phyloP scores from a whole-genome alignment of 2,888 invertebrate species.

The Acanthacorydalis orientalis region DNA sequence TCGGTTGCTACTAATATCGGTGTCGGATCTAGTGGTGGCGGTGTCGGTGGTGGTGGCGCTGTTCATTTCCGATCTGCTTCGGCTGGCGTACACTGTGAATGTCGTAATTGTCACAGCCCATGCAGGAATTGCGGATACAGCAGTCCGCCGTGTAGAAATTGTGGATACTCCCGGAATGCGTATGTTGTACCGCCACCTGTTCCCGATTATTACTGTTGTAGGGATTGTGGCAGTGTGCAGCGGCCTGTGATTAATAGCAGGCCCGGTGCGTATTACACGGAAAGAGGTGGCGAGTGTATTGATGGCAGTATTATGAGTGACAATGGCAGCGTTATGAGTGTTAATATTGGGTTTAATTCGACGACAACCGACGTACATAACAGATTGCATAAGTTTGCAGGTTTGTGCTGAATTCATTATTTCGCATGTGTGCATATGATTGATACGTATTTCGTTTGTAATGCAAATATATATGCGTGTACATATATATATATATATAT shows the following conservation, averaged over 20 bases:
- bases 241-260: background rate
- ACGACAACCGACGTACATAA: background rate
- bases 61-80: background rate
- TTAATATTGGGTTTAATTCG: background rate
- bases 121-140: background rate
- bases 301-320: background rate
- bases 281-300: background rate
- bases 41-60: background rate
- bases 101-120: background rate
- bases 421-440: background rate
- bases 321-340: background rate
- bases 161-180: background rate
- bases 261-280: background rate
- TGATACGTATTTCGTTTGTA: no score
- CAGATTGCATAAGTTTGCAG: background rate
- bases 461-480: background rate
- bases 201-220: background rate
- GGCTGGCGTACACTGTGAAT: background rate
- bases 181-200: background rate
- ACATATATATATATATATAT: background rate
- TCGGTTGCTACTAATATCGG: no score
- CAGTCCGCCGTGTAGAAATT: constrained; percentile 1
- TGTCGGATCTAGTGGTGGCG: background rate
- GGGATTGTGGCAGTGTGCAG: background rate
- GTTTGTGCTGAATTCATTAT: background rate